These are phyloP conservation scores for Drosophila cracens DNA, from an alignment of 2,888 invertebrate genomes.

Conservation along the genomic window DNA sequence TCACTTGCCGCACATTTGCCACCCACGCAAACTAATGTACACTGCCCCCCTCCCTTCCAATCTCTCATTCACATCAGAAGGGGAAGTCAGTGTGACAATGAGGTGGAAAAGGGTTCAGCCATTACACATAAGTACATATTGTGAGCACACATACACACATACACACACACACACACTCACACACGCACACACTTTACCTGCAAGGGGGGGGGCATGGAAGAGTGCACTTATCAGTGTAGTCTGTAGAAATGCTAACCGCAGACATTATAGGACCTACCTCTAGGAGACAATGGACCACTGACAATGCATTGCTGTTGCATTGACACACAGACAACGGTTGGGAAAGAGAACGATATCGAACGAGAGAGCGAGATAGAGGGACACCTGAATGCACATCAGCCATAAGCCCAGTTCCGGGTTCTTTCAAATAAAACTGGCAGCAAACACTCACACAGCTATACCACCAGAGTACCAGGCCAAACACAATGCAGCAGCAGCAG, in stretches of 20 bases:
- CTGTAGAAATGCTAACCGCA: conserved; percentile 67
- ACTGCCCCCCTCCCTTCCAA: conserved; percentile 1
- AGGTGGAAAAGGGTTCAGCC: conserved; percentile 6
- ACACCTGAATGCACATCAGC: conserved; percentile 62
- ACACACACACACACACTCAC: conserved; percentile 13
- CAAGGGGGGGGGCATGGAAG: background rate
- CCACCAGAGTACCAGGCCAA: conserved; percentile 23
- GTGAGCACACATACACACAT: conserved; percentile 8
- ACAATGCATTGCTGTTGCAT: conserved; percentile 39
- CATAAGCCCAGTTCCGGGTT: conserved; percentile 57
- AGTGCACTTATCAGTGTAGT: conserved; percentile 14
- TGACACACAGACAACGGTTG: conserved; percentile 28
- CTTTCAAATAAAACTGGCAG: conserved; percentile 74
- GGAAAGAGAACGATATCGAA: conserved; percentile 5
- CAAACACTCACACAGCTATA: conserved; percentile 63
- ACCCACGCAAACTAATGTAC: conserved; percentile 28
- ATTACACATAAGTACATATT: conserved; percentile 24
- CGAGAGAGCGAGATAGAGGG: background rate
- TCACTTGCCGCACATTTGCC: conserved; percentile 10
- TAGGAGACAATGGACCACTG: conserved; percentile 65
- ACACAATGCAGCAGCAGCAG: conserved; percentile 46
- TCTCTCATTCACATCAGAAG: conserved; percentile 10
- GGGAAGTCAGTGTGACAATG: conserved; percentile 10
- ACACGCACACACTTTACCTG: conserved; percentile 32
- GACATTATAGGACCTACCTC: conserved; percentile 51